Evolutionary conservation across 2,888 invertebrate genomes (phyloP).

Genomic region (Yponomeuta cagnagella): DNA sequence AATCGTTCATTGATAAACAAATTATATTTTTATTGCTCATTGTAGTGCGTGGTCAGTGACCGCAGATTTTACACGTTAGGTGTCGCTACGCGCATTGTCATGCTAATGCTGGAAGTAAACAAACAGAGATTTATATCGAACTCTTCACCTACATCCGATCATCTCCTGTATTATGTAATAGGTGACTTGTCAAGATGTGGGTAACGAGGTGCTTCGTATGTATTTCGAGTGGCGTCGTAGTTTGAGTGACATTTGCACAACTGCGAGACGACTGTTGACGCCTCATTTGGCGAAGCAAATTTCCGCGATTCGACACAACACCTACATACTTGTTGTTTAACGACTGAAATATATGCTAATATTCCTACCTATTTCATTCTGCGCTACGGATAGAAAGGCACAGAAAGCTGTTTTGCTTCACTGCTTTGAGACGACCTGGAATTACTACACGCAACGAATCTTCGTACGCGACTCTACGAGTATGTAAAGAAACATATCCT

Average conservation of each 20-base stretch:
- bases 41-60: constrained; percentile 50
- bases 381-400: background rate
- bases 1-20: constrained; percentile 69
- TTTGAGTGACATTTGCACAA: constrained; percentile 45
- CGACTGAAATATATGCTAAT: background rate
- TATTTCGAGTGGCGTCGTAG: background rate
- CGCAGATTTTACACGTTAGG: constrained; percentile 35
- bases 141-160: background rate
- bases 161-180: background rate
- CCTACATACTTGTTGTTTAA: constrained; percentile 11
- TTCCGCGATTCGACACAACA: background rate
- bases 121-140: background rate
- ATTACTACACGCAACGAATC: no score
- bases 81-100: constrained; percentile 32
- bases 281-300: constrained; percentile 13
- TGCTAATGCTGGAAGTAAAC: background rate
- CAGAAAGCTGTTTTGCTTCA: background rate
- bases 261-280: constrained; percentile 23
- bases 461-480: no score
- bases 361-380: background rate
- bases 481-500: background rate
- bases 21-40: constrained; percentile 67
- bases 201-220: background rate
- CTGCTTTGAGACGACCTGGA: no score
- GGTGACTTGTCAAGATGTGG: background rate